A percentile compares a stretch with the other conserved stretches of the same genome.
Evolutionary conservation across 2,888 invertebrate species (phyloP).

Genomic region (Odontomyia ornata): DNA sequence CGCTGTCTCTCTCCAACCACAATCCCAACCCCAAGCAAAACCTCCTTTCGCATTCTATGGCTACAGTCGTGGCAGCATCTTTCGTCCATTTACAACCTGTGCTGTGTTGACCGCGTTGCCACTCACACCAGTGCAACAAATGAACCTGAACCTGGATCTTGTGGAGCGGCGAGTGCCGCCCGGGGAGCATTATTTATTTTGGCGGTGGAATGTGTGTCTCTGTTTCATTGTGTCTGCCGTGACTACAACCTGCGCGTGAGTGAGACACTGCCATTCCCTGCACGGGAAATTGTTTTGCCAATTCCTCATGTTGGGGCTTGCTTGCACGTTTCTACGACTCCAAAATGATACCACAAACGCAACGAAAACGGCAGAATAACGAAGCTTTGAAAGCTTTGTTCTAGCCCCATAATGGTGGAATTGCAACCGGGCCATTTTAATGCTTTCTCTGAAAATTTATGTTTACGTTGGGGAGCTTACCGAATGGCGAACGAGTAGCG

Average conservation of each 20-base stretch:
- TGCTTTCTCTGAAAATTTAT: too few species aligned
- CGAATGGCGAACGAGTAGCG: constrained; percentile 30
- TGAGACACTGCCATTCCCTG: constrained; percentile 34
- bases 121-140: neutral
- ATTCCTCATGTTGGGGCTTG: constrained; percentile 16
- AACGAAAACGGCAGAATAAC: neutral
- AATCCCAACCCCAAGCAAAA: too few species aligned
- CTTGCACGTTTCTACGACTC: neutral
- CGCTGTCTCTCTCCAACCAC: neutral
- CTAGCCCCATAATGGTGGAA: too few species aligned
- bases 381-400: constrained; percentile 23
- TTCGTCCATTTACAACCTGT: neutral
- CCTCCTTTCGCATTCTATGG: neutral
- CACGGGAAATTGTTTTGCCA: constrained; percentile 18
- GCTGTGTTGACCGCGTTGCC: neutral
- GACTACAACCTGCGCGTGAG: constrained; percentile 30
- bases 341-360: neutral
- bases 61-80: neutral
- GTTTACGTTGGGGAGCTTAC: constrained; percentile 11
- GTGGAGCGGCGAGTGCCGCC: neutral
- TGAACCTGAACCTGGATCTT: neutral
- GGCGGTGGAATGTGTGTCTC: constrained; percentile 49
- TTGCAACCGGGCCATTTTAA: too few species aligned
- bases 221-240: constrained; percentile 47
- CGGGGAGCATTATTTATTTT: constrained; percentile 38